A percentile compares a stretch with the other conserved stretches of the same genome.
Evolutionary conservation across 2,113 vertebrate genomes (phyloP).

Genomic region (Tringa solitaria): DNA sequence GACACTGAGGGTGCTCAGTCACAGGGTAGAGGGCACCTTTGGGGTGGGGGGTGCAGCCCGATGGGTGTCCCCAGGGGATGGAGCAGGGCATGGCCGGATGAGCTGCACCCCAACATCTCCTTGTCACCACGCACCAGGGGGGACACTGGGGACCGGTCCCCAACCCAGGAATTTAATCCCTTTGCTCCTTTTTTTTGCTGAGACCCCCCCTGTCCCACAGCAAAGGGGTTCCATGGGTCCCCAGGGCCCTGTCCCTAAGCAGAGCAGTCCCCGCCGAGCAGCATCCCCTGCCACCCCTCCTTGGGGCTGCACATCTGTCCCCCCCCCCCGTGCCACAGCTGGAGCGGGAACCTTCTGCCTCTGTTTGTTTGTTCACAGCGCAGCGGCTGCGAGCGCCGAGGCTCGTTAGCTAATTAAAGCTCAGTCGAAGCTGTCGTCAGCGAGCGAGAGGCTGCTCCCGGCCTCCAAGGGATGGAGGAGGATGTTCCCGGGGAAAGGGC

Average conservation of each 20-base stretch:
- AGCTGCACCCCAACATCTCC: neutral
- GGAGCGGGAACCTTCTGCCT: neutral
- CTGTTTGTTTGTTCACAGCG: neutral
- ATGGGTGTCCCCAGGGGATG: neutral
- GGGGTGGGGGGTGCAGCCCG: neutral
- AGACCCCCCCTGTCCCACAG: neutral
- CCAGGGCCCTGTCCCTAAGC: accelerated
- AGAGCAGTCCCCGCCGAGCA: accelerated
- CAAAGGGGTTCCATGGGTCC: accelerated
- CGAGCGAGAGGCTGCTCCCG: neutral
- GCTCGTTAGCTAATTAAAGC: conserved; percentile 8
- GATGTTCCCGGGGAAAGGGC: neutral
- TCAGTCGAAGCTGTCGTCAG: neutral
- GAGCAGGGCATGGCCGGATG: accelerated
- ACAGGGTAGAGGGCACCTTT: neutral
- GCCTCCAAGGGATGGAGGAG: neutral
- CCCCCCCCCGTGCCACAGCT: neutral
- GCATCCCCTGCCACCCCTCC: neutral
- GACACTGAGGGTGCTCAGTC: neutral
- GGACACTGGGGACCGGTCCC: too few relatives aligned
- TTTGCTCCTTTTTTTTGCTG: neutral
- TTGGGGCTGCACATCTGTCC: conserved; percentile 1
- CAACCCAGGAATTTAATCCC: neutral
- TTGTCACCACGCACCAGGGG: neutral
- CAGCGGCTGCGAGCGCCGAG: neutral